Base-by-base conservation (phyloP, 2,888 invertebrate species). In the Epirrhoe alternata region DNA sequence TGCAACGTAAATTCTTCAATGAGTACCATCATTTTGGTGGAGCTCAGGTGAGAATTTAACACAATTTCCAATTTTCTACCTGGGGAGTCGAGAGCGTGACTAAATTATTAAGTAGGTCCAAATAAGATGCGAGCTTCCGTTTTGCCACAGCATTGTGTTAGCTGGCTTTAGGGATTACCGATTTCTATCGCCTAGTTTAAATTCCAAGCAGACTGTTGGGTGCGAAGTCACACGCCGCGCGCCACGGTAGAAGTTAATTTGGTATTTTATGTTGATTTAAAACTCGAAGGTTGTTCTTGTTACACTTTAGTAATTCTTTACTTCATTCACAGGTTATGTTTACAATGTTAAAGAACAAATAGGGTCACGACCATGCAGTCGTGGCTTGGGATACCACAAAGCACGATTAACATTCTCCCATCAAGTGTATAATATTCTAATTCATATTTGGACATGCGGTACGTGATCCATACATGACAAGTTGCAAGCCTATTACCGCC, bases 21-120 rank as follows among this genome's bases (percentile, higher is more conserved):
- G 78, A 77, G 81, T 83, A 84, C 7, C 83, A 83, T 87, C 85
- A 89, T 89, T 89, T 80, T 86, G 77, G 77, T 78, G 79, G 74
- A 86, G 83, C 83, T 84, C 76, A 69, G 78, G 78, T 77, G 84
- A 86, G 84, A 87, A 88, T 87, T 59, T 59, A 86, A 85, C 87
- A 88, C 90, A 90, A 91, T 91, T 90, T 87, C 89, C 92, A 92
- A 92, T 92, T 92, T 91, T 89, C 89, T 87, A 92, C 91, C 90
- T 89, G 88, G 84, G 82, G 85, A 86, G 83, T 80, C 79, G 81
- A 73, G 80, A 75, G 84, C 91, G 92, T 93, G 92, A 92, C 91
- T 86, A 88, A 90, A 90, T 89, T 92, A 91, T 88, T 86, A 89
- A 92, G 78, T 74, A 78, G 75, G 78, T 79, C 84, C 87, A 85